phyloP scores from a whole-genome alignment of 2,888 invertebrate species.

The Mythimna lalbum region DNA sequence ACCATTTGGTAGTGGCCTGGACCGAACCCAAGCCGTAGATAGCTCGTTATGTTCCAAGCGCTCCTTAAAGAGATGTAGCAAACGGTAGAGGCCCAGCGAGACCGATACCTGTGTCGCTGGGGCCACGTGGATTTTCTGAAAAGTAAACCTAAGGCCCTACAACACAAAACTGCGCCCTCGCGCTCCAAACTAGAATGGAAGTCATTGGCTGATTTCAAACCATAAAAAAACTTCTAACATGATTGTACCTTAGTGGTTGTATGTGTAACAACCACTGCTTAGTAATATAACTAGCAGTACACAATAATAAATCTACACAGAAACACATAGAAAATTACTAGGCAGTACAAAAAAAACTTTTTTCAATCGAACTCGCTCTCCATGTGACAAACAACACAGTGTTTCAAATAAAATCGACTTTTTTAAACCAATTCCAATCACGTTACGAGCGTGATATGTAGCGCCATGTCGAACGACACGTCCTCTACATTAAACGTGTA shows the following conservation, averaged over 20 bases:
- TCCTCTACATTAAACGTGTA: conserved; percentile 49
- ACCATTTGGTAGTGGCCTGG: too few relatives aligned
- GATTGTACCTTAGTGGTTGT: background rate
- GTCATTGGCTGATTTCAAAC: too few relatives aligned
- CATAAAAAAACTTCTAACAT: background rate
- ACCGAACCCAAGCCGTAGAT: too few relatives aligned
- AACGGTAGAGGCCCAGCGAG: too few relatives aligned
- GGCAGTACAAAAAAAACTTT: background rate
- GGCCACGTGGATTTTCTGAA: too few relatives aligned
- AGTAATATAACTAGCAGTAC: background rate
- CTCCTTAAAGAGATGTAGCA: too few relatives aligned
- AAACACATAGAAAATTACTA: background rate
- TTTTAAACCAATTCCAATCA: conserved; percentile 30
- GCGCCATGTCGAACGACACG: conserved; percentile 40
- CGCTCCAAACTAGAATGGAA: too few relatives aligned
- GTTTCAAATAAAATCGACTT: conserved; percentile 10
- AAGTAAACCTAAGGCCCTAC: too few relatives aligned
- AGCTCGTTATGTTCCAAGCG: too few relatives aligned
- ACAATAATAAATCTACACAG: background rate
- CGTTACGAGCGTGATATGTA: conserved; percentile 8
- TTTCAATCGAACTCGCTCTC: conserved; percentile 14
- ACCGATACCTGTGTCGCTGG: too few relatives aligned
- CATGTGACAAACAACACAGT: conserved; percentile 26
- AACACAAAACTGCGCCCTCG: too few relatives aligned
- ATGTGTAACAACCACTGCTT: background rate